phyloP scores from a whole-genome alignment of 2,797 vertebrate genomes.

The Coilia nasus region DNA sequence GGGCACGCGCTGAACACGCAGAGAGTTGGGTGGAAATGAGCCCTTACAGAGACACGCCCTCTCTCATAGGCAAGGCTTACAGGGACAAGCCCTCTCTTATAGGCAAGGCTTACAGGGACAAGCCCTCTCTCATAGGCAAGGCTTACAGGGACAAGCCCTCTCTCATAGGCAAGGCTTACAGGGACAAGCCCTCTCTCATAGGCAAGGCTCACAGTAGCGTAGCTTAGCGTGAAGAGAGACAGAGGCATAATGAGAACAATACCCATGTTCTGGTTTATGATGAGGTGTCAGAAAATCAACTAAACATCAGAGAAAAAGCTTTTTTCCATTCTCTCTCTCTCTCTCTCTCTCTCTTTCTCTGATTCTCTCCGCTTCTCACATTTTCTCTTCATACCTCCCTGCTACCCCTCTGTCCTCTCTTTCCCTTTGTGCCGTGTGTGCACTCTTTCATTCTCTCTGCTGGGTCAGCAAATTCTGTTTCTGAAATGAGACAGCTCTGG shows the following conservation, averaged over 20 bases:
- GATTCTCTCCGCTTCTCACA: slow-evolving; percentile 28
- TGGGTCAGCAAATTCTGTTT: slow-evolving; percentile 53
- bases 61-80: too few species aligned
- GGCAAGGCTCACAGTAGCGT: too few species aligned
- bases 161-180: slow-evolving; percentile 49
- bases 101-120: too few species aligned
- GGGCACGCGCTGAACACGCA: too few species aligned
- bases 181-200: slow-evolving; percentile 58
- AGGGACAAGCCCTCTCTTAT: too few species aligned
- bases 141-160: too few species aligned
- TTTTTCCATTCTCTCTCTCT: slow-evolving; percentile 33
- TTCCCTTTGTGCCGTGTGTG: neutral
- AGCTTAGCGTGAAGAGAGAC: slow-evolving; percentile 24
- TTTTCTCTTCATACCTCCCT: slow-evolving; percentile 3
- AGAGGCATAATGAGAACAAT: slow-evolving; percentile 56
- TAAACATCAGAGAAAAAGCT: slow-evolving; percentile 52
- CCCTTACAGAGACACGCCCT: too few species aligned
- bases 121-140: too few species aligned
- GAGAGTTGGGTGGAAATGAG: too few species aligned
- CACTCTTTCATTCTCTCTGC: slow-evolving; percentile 26
- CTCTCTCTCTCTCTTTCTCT: slow-evolving; percentile 32
- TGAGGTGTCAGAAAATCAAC: slow-evolving; percentile 61
- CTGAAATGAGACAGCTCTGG: slow-evolving; percentile 45
- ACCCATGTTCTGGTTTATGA: slow-evolving; percentile 61
- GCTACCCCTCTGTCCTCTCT: neutral